Conservation (phyloP, 2,888 invertebrate genomes). For the Macrophya annulata region DNA sequence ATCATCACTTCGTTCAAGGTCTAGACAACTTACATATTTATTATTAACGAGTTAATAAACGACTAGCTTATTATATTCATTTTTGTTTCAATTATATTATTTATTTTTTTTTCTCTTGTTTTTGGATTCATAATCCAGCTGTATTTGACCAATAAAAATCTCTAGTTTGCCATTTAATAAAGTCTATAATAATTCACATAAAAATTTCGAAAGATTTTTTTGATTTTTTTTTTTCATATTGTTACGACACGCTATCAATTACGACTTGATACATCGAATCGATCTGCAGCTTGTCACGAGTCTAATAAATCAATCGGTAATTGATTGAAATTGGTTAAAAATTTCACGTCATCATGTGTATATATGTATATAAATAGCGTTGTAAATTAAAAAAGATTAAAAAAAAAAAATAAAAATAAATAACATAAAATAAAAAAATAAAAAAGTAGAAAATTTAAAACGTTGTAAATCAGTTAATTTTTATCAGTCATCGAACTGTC, state of each 20-base stretch:
- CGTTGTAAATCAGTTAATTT: neutral
- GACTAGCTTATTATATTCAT: neutral
- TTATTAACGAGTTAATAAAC: constrained; percentile 28
- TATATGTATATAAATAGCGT: too few species aligned
- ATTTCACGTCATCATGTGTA: too few species aligned
- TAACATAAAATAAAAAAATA: neutral
- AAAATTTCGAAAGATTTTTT: neutral
- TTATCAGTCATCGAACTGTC: constrained; percentile 3
- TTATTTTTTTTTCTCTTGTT: neutral
- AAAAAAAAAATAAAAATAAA: neutral
- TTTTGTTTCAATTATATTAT: neutral
- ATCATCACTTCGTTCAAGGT: constrained; percentile 6
- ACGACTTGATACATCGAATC: neutral
- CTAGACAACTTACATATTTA: constrained; percentile 7
- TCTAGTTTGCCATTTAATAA: neutral
- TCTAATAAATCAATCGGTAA: neutral
- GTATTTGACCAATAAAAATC: neutral
- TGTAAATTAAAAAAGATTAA: neutral
- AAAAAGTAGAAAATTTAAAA: neutral
- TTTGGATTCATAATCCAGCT: neutral
- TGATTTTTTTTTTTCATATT: too few species aligned
- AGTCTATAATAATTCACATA: neutral
- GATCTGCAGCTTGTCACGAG: neutral
- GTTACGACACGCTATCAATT: neutral
- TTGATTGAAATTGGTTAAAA: neutral